These are phyloP conservation scores for Theocolax elegans DNA, from an alignment of 1,140 invertebrate species.

Conservation along the genomic window DNA sequence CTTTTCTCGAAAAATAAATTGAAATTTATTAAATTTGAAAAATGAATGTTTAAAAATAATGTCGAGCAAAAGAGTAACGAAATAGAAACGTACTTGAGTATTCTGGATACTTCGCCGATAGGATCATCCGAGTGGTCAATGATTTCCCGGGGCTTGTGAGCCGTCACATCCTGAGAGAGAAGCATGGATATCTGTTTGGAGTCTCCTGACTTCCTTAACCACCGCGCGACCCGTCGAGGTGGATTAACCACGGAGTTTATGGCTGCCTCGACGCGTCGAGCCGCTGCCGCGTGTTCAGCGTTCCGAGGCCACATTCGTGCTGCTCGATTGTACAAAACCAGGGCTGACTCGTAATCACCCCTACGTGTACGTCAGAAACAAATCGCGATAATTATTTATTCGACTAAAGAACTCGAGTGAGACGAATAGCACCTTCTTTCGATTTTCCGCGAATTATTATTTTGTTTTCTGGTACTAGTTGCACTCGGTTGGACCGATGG, in stretches of 20 bases:
- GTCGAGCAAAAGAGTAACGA: too few relatives aligned
- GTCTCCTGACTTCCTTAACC: constrained; percentile 15
- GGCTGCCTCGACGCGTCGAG: constrained; percentile 43
- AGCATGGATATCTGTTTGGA: constrained; percentile 16
- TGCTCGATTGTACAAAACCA: constrained; percentile 57
- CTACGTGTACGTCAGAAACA: constrained; percentile 38
- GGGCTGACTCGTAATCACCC: constrained; percentile 58
- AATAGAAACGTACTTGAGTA: constrained; percentile 49
- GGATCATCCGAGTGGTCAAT: constrained; percentile 40
- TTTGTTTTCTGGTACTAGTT: too few relatives aligned
- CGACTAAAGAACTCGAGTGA: too few relatives aligned
- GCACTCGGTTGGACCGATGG: too few relatives aligned
- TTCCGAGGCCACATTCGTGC: constrained; percentile 51
- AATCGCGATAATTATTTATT: too few relatives aligned
- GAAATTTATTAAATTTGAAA: too few relatives aligned
- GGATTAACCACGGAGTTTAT: constrained; percentile 51
- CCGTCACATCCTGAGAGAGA: constrained; percentile 41
- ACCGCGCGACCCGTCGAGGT: constrained; percentile 2
- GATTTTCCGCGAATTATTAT: too few relatives aligned
- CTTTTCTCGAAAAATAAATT: too few relatives aligned
- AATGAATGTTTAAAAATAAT: too few relatives aligned
- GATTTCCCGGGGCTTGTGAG: constrained; percentile 28
- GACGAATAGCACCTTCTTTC: too few relatives aligned
- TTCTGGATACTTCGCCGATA: constrained; percentile 36
- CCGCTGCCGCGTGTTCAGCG: constrained; percentile 47